Evolutionary conservation across 2,113 vertebrate species (phyloP), one percentile per base, ranked within the genome.

Genomic region (Rhadina sibilatrix): DNA sequence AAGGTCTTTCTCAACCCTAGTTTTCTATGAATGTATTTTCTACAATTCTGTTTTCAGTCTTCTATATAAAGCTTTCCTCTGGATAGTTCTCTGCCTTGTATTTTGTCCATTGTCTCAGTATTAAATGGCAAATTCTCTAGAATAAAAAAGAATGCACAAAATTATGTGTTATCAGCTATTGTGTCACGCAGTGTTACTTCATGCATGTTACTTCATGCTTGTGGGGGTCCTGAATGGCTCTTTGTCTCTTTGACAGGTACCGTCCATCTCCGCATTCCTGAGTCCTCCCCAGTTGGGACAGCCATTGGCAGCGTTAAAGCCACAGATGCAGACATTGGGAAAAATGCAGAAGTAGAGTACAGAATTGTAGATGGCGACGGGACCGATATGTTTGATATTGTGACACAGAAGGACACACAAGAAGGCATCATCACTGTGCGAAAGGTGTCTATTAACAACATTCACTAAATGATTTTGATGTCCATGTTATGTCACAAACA

Each of bases 321-420:
- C 63, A 98, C 97, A 7, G 98, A 98, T 94, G 98, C 98, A 1
- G 98, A 98, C 89, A 98, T 86, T 42, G 98, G 98, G 23, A 97
- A 98, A 97, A 98, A 98, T 61, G 98, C 98, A 53, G 98, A 98
- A 97, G 97, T 98, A 24, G 97, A 98, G 76, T 98, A 98, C 83
- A 97, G 97, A 82, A 98, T 98, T 85, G 94, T 98, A 47, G 98
- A 98, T 83, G 98, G 98, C 0, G 98, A 98, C 46, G 98, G 98
- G 60, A 98, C 97, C 8, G 98, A 98, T 60, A 98, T 98, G 98
- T 98, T 98, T 97, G 98, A 98, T 70, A 98, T 98, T 49, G 74
- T 96, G 50, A 98, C 98, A 9, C 97, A 98, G 72, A 97, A 98
- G 83, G 97, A 98, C 89, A 98, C 98, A 13, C 98, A 98, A 82